Percentiles rank a stretch among this genome's conserved stretches.
phyloP scores from a whole-genome alignment of 1,140 invertebrate species.

The Drosophila albomicans region DNA sequence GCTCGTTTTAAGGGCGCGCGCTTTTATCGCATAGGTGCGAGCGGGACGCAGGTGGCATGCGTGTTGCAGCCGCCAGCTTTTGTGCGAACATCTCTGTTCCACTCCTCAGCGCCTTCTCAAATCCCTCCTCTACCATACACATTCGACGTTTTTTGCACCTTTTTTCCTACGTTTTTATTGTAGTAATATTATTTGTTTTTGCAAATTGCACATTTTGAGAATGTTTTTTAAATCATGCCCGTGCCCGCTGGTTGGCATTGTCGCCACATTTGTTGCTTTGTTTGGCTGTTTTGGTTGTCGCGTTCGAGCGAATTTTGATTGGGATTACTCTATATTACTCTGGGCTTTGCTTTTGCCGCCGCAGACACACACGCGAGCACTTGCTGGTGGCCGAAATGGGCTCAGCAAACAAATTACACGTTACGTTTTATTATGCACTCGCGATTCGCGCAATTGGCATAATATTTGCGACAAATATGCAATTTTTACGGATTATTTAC shows the following conservation, averaged over 20 bases:
- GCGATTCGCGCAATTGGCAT: conserved; percentile 63
- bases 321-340: conserved; percentile 57
- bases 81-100: conserved; percentile 55
- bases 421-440: conserved; percentile 50
- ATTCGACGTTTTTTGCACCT: conserved; percentile 74
- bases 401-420: conserved; percentile 25
- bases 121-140: conserved; percentile 27
- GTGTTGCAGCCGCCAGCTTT: conserved; percentile 63
- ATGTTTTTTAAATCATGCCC: conserved; percentile 33
- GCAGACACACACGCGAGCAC: conserved; percentile 72
- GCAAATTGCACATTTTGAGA: conserved; percentile 50
- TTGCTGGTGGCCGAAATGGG: conserved; percentile 34
- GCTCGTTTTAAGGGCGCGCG: conserved; percentile 76
- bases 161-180: conserved; percentile 73
- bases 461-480: conserved; percentile 70
- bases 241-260: conserved; percentile 44
- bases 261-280: conserved; percentile 47
- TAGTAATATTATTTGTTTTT: conserved; percentile 76
- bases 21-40: conserved; percentile 57
- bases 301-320: conserved; percentile 66
- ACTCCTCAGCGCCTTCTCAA: conserved; percentile 30
- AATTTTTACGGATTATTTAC: conserved; percentile 75
- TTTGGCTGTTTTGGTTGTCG: conserved; percentile 55
- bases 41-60: conserved; percentile 68
- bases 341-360: conserved; percentile 75